Base-by-base conservation (phyloP, 1,140 invertebrate genomes). In the Heliconius eleuchia region DNA sequence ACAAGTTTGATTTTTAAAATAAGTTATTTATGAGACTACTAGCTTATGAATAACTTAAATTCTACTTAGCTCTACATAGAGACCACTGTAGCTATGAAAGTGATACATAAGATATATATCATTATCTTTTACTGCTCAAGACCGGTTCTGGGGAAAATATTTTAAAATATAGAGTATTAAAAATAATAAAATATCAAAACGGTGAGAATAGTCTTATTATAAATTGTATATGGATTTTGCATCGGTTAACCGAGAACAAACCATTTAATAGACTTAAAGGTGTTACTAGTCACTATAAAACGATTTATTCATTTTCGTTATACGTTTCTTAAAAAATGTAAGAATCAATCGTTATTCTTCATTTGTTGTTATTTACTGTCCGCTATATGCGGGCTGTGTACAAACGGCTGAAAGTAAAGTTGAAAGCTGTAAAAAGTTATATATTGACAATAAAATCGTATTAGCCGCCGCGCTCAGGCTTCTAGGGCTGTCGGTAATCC, bases 401-500 rank as follows among this genome's bases (percentile, higher is more conserved):
- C 71, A 78, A 82, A 76, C 55, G 70, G 74, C 75, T 85, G 76
- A 84, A 81, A 82, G 77, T 79, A 83, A 85, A 84, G 82, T 84
- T 87, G 76, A 87, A 83, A 84, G 80, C 77, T 87, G 83, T 80
- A 83, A 83, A 82, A 82, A 80, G 82, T 85, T 84, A 78, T 81
- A 78, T 87, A 85, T 89, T 85, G 86, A 89, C 88, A 89, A 87
- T 88, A 85, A 86, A 90, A 91, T 89, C 86, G 89, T 89, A 90
- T 90, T 89, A 92, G 83, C 86, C 74, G 86, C 79, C 85, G 83
- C 77, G 83, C 82, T 78, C 82, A 85, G 84, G 85, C 86, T 86
- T 86, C 85, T 89, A 89, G 85, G 85, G 87, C 83, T 88, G 86
- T 87, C 82, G 84, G 85, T 92, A 91, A 92, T 92, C 91, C 91